These are phyloP conservation scores for Pangasianodon hypophthalmus DNA, from an alignment of 2,113 vertebrate genomes.

Conservation along the genomic window DNA sequence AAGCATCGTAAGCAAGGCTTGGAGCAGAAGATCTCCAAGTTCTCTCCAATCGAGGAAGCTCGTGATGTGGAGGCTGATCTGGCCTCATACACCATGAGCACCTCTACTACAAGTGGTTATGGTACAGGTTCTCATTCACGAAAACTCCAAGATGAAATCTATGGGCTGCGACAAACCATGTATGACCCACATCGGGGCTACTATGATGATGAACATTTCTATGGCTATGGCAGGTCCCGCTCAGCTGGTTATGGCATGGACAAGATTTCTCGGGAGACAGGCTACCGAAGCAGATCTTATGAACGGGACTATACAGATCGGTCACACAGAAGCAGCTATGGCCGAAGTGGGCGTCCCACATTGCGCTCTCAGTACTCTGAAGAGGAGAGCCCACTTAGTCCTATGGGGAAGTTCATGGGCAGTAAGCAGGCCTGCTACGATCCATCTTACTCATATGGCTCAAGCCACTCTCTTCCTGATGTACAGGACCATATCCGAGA, in stretches of 20 bases:
- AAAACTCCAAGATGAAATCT: constrained; percentile 90
- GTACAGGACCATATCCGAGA: constrained; percentile 96
- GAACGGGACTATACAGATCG: constrained; percentile 83
- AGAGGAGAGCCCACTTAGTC: constrained; percentile 91
- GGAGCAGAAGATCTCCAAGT: constrained; percentile 98
- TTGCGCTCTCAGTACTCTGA: constrained; percentile 89
- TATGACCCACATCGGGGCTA: constrained; percentile 81
- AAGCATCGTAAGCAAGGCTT: constrained; percentile 95
- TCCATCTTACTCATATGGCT: constrained; percentile 89
- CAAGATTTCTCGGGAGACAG: constrained; percentile 82
- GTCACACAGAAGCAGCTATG: constrained; percentile 78
- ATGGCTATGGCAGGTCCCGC: constrained; percentile 83
- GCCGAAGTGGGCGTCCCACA: constrained; percentile 77
- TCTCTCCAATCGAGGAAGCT: constrained; percentile 98
- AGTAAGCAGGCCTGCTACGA: constrained; percentile 78
- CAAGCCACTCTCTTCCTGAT: constrained; percentile 98
- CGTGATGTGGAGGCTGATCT: constrained; percentile 95
- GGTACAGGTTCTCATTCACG: constrained; percentile 78
- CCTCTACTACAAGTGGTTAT: constrained; percentile 69
- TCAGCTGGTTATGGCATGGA: constrained; percentile 86
- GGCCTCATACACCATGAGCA: constrained; percentile 80
- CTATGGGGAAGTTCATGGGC: constrained; percentile 81
- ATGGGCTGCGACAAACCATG: constrained; percentile 88
- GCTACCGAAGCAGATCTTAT: constrained; percentile 87
- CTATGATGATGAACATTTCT: constrained; percentile 85